A percentile compares a stretch with the other conserved stretches of the same genome.
Conservation (phyloP, 2,888 invertebrate species). For the Formica aserva region DNA sequence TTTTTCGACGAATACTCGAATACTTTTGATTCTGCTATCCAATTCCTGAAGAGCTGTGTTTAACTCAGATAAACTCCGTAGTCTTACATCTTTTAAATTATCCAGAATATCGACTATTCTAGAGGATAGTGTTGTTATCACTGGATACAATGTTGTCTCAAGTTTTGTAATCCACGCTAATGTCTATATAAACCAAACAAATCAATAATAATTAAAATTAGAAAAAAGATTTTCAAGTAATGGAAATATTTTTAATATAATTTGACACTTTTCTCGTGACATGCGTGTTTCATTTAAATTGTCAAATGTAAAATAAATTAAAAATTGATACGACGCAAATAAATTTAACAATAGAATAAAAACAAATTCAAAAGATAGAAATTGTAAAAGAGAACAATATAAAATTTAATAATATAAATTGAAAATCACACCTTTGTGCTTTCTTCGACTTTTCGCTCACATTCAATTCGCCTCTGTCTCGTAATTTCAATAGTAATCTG, state of each 20-base stretch:
- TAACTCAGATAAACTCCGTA: constrained; percentile 88
- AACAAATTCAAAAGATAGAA: background rate
- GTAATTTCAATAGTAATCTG: constrained; percentile 88
- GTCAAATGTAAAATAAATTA: background rate
- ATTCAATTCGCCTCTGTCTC: constrained; percentile 85
- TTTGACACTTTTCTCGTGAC: constrained; percentile 15
- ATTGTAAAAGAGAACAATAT: background rate
- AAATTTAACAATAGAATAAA: background rate
- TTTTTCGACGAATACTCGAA: constrained; percentile 89
- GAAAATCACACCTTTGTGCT: constrained; percentile 85
- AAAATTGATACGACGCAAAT: background rate
- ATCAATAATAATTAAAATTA: constrained; percentile 48
- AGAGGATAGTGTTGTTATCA: constrained; percentile 89
- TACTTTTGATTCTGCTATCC: constrained; percentile 89
- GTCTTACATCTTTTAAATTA: constrained; percentile 88
- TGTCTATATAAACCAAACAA: constrained; percentile 86
- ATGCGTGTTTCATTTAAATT: constrained; percentile 2
- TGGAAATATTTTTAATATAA: background rate
- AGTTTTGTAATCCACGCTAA: constrained; percentile 90
- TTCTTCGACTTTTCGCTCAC: constrained; percentile 86
- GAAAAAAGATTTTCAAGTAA: background rate
- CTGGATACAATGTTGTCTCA: constrained; percentile 91
- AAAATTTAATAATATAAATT: constrained; percentile 61
- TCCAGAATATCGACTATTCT: constrained; percentile 87
- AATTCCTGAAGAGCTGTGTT: constrained; percentile 90